A percentile compares a stretch with the other conserved stretches of the same genome.
Evolutionary conservation across 2,113 vertebrate species (phyloP).

Genomic region (Chunga burmeisteri): DNA sequence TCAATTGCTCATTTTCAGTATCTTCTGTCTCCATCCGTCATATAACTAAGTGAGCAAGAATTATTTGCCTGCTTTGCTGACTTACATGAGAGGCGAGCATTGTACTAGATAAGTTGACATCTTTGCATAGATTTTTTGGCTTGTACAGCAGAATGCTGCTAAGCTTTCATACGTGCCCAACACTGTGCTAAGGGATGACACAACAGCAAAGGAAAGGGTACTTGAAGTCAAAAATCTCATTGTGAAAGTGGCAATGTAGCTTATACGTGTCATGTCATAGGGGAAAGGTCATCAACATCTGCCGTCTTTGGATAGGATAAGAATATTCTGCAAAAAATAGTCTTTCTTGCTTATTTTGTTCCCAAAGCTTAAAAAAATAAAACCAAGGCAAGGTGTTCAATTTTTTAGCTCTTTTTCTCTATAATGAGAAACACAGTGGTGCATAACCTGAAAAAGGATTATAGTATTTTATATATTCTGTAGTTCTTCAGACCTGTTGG

Average conservation of each 20-base stretch:
- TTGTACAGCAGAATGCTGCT: not conserved
- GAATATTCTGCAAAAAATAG: not conserved
- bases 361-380: not conserved
- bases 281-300: not conserved
- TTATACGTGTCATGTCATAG: not conserved
- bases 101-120: not conserved
- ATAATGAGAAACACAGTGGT: not conserved
- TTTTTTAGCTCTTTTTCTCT: not conserved
- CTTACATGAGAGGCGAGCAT: not conserved
- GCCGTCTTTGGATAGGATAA: not conserved
- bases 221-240: not conserved
- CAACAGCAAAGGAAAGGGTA: not conserved
- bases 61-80: not conserved
- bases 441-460: slow-evolving; percentile 1
- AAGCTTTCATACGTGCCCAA: not conserved
- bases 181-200: not conserved
- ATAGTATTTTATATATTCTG: slow-evolving; percentile 33
- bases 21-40: not conserved
- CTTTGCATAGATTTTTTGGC: not conserved
- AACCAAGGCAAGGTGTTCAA: not conserved
- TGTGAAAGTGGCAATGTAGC: not conserved
- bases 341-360: not conserved
- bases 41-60: not conserved
- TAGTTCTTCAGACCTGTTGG: slow-evolving; percentile 71
- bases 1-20: not conserved